Percentiles rank a stretch among this genome's conserved stretches.
These are phyloP conservation scores for Sminthopsis crassicaudata DNA, from an alignment of 2,113 vertebrate species.

Conservation along the genomic window DNA sequence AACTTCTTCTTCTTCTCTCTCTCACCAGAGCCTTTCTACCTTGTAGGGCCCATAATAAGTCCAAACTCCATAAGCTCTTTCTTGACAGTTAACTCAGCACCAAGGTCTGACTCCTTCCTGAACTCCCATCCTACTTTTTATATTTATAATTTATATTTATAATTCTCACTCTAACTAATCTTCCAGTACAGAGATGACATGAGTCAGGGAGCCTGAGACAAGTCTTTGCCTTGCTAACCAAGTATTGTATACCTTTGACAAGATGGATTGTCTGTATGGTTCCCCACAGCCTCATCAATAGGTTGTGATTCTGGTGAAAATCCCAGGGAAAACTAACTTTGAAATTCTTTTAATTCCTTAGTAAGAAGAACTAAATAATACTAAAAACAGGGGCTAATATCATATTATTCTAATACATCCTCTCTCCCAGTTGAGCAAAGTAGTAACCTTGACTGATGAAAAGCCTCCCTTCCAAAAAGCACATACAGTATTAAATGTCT, in stretches of 20 bases:
- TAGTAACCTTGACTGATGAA: not conserved
- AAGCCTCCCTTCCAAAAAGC: constrained; percentile 20
- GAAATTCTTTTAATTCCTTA: not conserved
- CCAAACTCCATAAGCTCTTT: not conserved
- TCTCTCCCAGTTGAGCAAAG: not conserved
- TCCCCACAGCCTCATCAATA: not conserved
- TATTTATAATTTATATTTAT: too few relatives aligned
- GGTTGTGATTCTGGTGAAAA: not conserved
- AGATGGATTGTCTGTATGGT: not conserved
- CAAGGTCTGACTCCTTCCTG: not conserved
- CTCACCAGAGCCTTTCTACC: not conserved
- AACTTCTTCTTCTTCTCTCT: not conserved
- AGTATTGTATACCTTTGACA: not conserved
- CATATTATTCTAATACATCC: not conserved
- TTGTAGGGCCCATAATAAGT: not conserved
- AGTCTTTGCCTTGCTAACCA: not conserved
- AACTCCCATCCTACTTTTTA: not conserved
- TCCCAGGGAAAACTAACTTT: not conserved
- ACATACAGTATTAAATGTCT: constrained; percentile 26
- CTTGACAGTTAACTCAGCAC: not conserved
- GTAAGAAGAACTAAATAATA: not conserved
- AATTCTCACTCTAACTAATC: not conserved
- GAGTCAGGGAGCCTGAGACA: not conserved
- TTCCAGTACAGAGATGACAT: not conserved
- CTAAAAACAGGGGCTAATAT: not conserved